These are phyloP conservation scores for Micrasema minimum DNA, from an alignment of 1,140 invertebrate genomes.

Conservation along the genomic window DNA sequence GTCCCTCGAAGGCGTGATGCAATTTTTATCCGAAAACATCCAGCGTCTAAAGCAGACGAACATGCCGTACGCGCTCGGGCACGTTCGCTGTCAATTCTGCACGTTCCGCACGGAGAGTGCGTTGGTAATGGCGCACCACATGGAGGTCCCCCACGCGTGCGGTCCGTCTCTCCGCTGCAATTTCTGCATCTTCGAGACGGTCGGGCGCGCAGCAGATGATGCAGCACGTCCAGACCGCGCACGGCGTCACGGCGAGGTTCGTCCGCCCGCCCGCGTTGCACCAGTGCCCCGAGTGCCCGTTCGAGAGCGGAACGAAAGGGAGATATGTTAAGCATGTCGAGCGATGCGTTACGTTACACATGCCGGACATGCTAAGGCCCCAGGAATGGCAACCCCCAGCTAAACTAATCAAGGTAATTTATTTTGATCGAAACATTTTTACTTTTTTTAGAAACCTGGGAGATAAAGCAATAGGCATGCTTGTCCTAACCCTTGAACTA, in stretches of 20 bases:
- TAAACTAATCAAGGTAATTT: constrained; percentile 18
- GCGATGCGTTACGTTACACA: neutral
- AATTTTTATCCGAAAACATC: constrained; percentile 16
- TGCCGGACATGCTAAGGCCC: neutral
- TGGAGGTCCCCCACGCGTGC: constrained; percentile 23
- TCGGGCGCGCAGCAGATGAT: neutral
- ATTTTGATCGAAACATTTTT: neutral
- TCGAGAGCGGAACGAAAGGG: constrained; percentile 15
- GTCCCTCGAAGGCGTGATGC: constrained; percentile 9
- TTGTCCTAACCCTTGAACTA: neutral
- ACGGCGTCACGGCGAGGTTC: constrained; percentile 8
- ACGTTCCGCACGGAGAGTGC: constrained; percentile 17
- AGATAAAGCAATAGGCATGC: neutral
- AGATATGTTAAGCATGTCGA: constrained; percentile 4
- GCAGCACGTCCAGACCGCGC: neutral
- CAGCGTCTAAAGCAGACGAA: constrained; percentile 7
- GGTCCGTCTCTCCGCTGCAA: constrained; percentile 3
- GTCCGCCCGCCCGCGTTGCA: neutral
- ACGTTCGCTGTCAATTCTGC: constrained; percentile 24
- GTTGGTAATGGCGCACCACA: constrained; percentile 29
- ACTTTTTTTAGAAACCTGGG: neutral
- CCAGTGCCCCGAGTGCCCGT: constrained; percentile 29
- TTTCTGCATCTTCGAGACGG: constrained; percentile 1
- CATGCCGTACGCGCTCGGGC: neutral
- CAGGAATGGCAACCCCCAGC: constrained; percentile 22